These are phyloP conservation scores for Drosophila picticornis DNA, from an alignment of 2,888 invertebrate species.

Conservation along the genomic window DNA sequence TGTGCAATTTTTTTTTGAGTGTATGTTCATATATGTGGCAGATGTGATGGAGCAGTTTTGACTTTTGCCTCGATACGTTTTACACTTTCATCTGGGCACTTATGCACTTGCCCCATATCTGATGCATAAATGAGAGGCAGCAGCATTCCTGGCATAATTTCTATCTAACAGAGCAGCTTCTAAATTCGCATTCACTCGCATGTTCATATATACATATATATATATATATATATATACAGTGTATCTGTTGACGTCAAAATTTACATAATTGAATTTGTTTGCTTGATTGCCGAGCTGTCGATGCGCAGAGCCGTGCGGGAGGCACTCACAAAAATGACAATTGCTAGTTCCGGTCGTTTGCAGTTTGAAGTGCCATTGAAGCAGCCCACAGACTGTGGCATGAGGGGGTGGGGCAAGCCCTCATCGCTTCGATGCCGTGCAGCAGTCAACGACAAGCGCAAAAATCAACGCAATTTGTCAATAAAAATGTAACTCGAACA, in stretches of 20 bases:
- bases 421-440: constrained; percentile 40
- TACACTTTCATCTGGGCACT: constrained; percentile 57
- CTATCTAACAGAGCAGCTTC: constrained; percentile 40
- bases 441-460: constrained; percentile 67
- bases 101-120: constrained; percentile 46
- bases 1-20: neutral
- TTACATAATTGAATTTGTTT: constrained; percentile 85
- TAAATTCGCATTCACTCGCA: constrained; percentile 20
- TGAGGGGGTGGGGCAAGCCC: constrained; percentile 26
- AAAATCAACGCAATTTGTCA: constrained; percentile 85
- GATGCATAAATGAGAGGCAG: constrained; percentile 1
- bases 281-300: constrained; percentile 84
- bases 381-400: constrained; percentile 39
- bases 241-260: constrained; percentile 81
- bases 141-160: constrained; percentile 75
- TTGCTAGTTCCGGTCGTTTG: constrained; percentile 84
- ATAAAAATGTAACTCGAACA: constrained; percentile 83
- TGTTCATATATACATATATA: constrained; percentile 1
- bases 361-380: constrained; percentile 81
- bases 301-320: constrained; percentile 68
- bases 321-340: constrained; percentile 81
- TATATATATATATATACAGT: constrained; percentile 8
- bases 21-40: constrained; percentile 7
- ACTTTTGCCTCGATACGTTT: constrained; percentile 69
- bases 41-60: constrained; percentile 35